These are phyloP conservation scores for Brassicogethes aeneus DNA, from an alignment of 2,888 invertebrate genomes.

Conservation along the genomic window DNA sequence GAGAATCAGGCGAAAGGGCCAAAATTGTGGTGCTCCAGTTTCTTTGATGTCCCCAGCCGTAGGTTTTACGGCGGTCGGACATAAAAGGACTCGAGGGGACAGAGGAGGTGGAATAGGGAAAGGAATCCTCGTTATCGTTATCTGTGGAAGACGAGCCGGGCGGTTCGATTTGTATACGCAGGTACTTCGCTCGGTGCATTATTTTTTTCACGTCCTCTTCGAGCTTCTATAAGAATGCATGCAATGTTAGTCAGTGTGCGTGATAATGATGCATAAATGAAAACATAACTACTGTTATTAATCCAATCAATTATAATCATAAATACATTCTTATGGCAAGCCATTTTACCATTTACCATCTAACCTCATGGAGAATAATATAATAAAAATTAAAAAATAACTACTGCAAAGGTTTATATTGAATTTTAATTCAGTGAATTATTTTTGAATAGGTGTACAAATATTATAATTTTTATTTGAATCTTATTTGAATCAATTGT, in stretches of 20 bases:
- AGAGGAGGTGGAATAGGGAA: slow-evolving; percentile 29
- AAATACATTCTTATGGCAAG: too few species aligned
- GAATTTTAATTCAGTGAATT: too few species aligned
- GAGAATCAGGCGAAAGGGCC: too few species aligned
- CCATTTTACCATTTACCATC: too few species aligned
- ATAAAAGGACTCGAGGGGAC: slow-evolving; percentile 33
- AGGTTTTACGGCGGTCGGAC: slow-evolving; percentile 11
- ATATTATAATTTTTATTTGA: too few species aligned
- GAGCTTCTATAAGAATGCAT: slow-evolving; percentile 44
- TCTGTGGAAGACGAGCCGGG: slow-evolving; percentile 25
- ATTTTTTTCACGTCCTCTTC: slow-evolving; percentile 44
- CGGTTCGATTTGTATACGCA: slow-evolving; percentile 26
- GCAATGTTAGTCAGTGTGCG: slow-evolving; percentile 12
- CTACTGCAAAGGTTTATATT: too few species aligned
- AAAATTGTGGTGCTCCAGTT: slow-evolving; percentile 38
- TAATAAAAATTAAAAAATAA: too few species aligned
- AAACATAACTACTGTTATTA: slow-evolving; percentile 5
- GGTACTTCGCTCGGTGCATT: slow-evolving; percentile 40
- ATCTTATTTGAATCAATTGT: too few species aligned
- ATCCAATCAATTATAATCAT: too few species aligned
- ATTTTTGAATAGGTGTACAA: too few species aligned
- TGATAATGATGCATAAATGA: too few species aligned
- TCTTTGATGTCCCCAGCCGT: slow-evolving; percentile 35
- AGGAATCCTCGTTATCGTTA: slow-evolving; percentile 10
- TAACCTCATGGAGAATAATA: too few species aligned